Conservation (phyloP, 2,797 vertebrate genomes). For the Notoglanidium macrostoma region DNA sequence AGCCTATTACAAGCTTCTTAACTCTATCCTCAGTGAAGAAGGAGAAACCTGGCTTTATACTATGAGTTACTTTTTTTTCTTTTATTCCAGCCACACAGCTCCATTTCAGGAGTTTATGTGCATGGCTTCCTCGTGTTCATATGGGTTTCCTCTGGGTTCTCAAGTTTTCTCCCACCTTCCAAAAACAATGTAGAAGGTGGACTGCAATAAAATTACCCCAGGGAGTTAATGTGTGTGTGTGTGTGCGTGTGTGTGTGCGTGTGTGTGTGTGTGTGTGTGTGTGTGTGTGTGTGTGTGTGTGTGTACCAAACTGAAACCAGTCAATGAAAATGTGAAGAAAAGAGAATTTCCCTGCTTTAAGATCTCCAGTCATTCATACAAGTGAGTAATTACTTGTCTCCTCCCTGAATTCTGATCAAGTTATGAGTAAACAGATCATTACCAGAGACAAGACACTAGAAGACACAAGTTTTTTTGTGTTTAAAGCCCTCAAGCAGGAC, state of each 20-base stretch:
- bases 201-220: too few species aligned
- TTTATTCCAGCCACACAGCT: neutral
- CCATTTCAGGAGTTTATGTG: neutral
- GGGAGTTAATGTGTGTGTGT: neutral
- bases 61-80: neutral
- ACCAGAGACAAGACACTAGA: neutral
- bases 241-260: too few species aligned
- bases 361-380: neutral
- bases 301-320: neutral
- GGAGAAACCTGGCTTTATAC: conserved; percentile 3
- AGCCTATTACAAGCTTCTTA: conserved; percentile 47
- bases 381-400: neutral
- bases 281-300: neutral
- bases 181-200: neutral
- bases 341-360: neutral
- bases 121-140: neutral
- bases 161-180: neutral
- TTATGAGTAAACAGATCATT: neutral
- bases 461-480: neutral
- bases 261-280: neutral
- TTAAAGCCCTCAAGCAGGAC: conserved; percentile 10
- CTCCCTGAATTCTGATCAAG: neutral
- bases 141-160: neutral
- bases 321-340: neutral
- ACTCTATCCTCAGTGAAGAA: conserved; percentile 25